Evolutionary conservation across 2,113 vertebrate genomes (phyloP).

Genomic region (Ornithorhynchus anatinus): DNA sequence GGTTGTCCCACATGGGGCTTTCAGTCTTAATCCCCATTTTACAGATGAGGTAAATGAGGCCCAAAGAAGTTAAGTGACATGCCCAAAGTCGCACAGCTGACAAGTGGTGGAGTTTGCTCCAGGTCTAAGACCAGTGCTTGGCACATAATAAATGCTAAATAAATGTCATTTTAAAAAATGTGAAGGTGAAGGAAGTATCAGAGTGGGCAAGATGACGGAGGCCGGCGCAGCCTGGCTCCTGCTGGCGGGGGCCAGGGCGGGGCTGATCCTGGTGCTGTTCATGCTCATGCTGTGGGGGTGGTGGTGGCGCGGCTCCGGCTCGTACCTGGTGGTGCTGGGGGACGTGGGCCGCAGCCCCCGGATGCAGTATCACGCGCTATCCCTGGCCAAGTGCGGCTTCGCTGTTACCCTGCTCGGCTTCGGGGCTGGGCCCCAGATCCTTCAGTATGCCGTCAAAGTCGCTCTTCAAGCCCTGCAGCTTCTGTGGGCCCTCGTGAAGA

Average conservation of each 20-base stretch:
- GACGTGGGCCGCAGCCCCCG: conserved; percentile 94
- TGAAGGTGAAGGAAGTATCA: too few relatives aligned
- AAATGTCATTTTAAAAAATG: too few relatives aligned
- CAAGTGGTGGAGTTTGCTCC: too few relatives aligned
- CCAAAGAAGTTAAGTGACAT: too few relatives aligned
- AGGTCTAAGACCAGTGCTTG: too few relatives aligned
- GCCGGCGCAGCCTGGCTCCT: accelerated
- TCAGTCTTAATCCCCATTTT: too few relatives aligned
- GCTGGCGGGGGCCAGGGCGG: accelerated
- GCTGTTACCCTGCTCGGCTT: conserved; percentile 81
- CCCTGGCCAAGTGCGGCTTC: conserved; percentile 67
- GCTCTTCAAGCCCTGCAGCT: conserved; percentile 82
- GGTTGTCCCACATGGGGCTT: too few relatives aligned
- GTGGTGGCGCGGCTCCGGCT: conserved; percentile 71
- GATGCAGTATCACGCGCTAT: conserved; percentile 88
- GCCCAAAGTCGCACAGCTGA: too few relatives aligned
- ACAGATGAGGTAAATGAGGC: too few relatives aligned
- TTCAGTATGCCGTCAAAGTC: conserved; percentile 85
- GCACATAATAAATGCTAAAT: too few relatives aligned
- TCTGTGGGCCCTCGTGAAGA: conserved; percentile 66
- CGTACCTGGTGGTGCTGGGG: conserved; percentile 85
- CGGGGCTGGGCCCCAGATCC: conserved; percentile 76
- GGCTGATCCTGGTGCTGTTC: not conserved
- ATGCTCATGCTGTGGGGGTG: conserved; percentile 22
- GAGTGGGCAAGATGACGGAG: conserved; percentile 67